Base-by-base conservation (phyloP, 2,888 invertebrate genomes). In the Metopia argyrocephala region DNA sequence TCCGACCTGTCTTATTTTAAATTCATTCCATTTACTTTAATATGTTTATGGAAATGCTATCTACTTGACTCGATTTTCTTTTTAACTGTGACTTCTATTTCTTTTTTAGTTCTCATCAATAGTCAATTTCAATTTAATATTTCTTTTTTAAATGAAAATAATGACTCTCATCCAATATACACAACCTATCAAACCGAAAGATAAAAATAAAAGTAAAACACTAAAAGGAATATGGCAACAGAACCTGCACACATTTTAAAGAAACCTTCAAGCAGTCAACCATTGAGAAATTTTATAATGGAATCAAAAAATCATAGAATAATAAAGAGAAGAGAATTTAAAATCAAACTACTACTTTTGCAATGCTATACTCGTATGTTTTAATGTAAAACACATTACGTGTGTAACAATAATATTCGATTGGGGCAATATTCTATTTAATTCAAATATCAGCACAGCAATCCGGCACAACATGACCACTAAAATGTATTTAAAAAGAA, bases 391-490 rank as follows among this genome's bases (percentile, higher is more conserved):
- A 38, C 38, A 38, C 15, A 38, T 38, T 38, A 38, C 38, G 38
- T 38, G 4, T 38, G 48, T 59, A 38, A 57, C 20, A 28, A 38
- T 54, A 52, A 64, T 68, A 75, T 70, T 66, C 59, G 38, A 65
- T 75, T 65, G 66, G 48, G 50, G 45, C 50, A 68, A 71, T 61
- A 65, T 57, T 66, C 66, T 45, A 71, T 71, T 71, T 46, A 66
- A 76, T 79, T 76, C 31, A 68, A 76, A 71, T 38, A 6, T 68
- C 46, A 68, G 50, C 23, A 52, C 57, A 59, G n/a, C n/a, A n/a
- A n/a, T n/a, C n/a, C n/a, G n/a, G n/a, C n/a, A 45, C 79, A 62
- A 46, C 31, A 76, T 68, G 65, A 66, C 75, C 70, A 66, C 65
- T 28, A 62, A 54, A 62, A 50, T 18, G n/a, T 27, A 65, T n/a